These are phyloP conservation scores for Drosophila truncata DNA, from an alignment of 1,140 invertebrate genomes.

Conservation along the genomic window DNA sequence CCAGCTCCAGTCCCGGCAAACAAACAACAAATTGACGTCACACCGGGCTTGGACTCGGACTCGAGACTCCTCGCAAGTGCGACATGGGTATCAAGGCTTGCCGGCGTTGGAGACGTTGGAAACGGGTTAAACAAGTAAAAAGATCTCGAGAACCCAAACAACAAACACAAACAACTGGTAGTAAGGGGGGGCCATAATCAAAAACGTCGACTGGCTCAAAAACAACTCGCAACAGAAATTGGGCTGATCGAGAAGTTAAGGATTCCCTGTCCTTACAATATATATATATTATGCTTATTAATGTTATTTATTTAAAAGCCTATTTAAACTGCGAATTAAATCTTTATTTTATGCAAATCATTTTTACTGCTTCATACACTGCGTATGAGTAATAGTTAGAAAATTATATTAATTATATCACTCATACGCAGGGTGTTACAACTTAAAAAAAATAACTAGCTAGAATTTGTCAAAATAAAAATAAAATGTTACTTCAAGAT, in stretches of 20 bases:
- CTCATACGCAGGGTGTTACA: constrained; percentile 14
- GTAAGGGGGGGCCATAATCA: constrained; percentile 32
- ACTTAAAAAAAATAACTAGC: not conserved
- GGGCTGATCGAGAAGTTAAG: constrained; percentile 22
- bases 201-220: constrained; percentile 26
- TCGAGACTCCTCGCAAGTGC: constrained; percentile 63
- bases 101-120: constrained; percentile 21
- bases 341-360: not conserved
- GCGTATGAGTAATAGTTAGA: constrained; percentile 1
- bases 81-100: constrained; percentile 69
- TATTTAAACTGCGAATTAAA: not conserved
- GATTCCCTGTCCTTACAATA: not conserved
- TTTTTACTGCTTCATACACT: not conserved
- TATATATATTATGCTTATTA: not conserved
- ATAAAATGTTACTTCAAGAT: too few relatives aligned
- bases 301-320: not conserved
- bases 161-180: constrained; percentile 44
- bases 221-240: constrained; percentile 25
- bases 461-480: not conserved
- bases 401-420: not conserved
- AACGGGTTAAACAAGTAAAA: constrained; percentile 72
- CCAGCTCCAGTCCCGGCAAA: constrained; percentile 16
- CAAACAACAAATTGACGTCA: constrained; percentile 80
- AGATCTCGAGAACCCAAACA: constrained; percentile 19
- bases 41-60: constrained; percentile 27